Evolutionary conservation across 2,888 invertebrate genomes (phyloP).

Genomic region (Melitaea athalia): DNA sequence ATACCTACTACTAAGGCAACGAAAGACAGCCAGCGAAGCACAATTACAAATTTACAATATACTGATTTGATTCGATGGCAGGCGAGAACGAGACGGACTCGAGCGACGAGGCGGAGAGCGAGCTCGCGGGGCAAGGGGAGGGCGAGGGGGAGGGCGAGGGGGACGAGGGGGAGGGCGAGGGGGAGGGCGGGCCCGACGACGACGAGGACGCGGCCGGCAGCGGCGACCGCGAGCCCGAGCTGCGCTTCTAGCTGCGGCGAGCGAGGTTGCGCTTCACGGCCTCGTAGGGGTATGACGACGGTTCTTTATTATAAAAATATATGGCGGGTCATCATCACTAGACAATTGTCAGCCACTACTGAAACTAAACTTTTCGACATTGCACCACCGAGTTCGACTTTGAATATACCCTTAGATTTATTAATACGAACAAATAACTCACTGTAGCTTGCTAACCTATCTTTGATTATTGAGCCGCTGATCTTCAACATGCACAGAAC

Average conservation of each 20-base stretch:
- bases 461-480: too few relatives aligned
- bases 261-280: not conserved
- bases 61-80: slow-evolving; percentile 3
- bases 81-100: slow-evolving; percentile 58
- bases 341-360: too few relatives aligned
- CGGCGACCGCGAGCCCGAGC: slow-evolving; percentile 85
- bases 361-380: too few relatives aligned
- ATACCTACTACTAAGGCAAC: too few relatives aligned
- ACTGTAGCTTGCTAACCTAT: too few relatives aligned
- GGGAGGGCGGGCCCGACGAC: slow-evolving; percentile 84
- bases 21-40: not conserved
- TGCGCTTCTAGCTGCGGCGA: slow-evolving; percentile 44
- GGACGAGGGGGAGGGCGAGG: slow-evolving; percentile 43
- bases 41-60: not conserved
- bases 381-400: too few relatives aligned
- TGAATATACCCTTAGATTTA: too few relatives aligned
- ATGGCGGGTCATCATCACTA: too few relatives aligned
- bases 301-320: not conserved
- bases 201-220: slow-evolving; percentile 89
- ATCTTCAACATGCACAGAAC: too few relatives aligned
- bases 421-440: too few relatives aligned
- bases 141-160: slow-evolving; percentile 75
- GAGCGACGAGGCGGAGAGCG: slow-evolving; percentile 56
- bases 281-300: not conserved
- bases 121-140: not conserved